Conservation (phyloP, 2,797 vertebrate genomes). For the Myripristis murdjan region DNA sequence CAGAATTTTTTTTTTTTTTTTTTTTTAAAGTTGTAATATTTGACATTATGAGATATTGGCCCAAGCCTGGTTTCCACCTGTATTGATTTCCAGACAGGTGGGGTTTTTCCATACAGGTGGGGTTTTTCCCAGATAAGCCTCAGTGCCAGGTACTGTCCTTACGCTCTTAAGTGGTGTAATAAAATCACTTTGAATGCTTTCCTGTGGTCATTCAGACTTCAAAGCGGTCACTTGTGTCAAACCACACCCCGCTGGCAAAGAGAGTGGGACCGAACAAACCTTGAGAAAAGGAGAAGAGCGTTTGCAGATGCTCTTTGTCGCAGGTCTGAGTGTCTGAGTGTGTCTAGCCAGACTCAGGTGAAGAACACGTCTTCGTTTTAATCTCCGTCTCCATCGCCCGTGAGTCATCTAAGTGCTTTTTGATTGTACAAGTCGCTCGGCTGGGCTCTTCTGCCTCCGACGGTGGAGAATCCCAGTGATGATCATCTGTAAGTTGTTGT, state of each 20-base stretch:
- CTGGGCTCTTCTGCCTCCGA: constrained; percentile 21
- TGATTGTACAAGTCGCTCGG: constrained; percentile 32
- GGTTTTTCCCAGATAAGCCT: too few relatives aligned
- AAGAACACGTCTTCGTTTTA: constrained; percentile 38
- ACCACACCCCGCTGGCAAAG: not conserved
- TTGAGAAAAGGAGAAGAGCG: too few relatives aligned
- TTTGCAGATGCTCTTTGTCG: constrained; percentile 10
- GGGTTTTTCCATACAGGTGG: not conserved
- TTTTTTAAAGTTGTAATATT: too few relatives aligned
- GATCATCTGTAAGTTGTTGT: constrained; percentile 33
- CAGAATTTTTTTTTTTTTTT: too few relatives aligned
- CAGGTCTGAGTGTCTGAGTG: constrained; percentile 5
- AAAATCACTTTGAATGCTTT: not conserved
- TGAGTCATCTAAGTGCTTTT: constrained; percentile 62
- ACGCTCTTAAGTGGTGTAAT: not conserved
- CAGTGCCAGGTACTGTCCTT: not conserved
- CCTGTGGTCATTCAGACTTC: constrained; percentile 4
- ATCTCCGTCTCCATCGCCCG: constrained; percentile 7
- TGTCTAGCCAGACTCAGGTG: constrained; percentile 8
- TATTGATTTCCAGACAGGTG: too few relatives aligned
- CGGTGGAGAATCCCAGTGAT: constrained; percentile 38
- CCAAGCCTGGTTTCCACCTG: not conserved
- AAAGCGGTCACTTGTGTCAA: not conserved
- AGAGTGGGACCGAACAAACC: not conserved
- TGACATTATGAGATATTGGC: not conserved